Percentiles rank a stretch among this genome's conserved stretches.
These are phyloP conservation scores for Tribolium madens DNA, from an alignment of 1,140 invertebrate genomes.

Conservation along the genomic window DNA sequence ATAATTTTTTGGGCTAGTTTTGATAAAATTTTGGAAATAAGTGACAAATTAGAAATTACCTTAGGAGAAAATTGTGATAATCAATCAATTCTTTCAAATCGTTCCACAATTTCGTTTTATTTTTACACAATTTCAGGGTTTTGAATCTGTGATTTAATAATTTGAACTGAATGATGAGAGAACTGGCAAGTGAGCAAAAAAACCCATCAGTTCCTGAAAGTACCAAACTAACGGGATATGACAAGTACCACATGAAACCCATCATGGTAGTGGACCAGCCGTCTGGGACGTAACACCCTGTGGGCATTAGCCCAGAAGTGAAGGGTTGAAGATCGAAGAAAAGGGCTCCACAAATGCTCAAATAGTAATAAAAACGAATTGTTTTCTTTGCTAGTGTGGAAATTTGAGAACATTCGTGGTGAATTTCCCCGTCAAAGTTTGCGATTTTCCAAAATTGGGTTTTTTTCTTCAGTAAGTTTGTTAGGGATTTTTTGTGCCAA, in stretches of 20 bases:
- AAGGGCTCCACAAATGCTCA: not conserved
- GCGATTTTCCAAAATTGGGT: slow-evolving; percentile 19
- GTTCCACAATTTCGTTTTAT: not conserved
- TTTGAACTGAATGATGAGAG: not conserved
- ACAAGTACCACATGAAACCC: not conserved
- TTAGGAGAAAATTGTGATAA: not conserved
- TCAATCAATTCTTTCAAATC: not conserved
- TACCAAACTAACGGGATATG: not conserved
- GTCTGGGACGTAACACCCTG: not conserved
- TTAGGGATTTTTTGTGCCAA: not conserved
- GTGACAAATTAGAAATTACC: too few relatives aligned
- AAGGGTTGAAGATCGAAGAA: not conserved
- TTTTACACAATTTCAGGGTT: not conserved
- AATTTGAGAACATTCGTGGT: not conserved
- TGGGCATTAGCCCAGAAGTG: not conserved
- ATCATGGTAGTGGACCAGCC: not conserved
- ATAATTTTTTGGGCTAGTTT: too few relatives aligned
- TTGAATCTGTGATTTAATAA: not conserved
- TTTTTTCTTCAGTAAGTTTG: not conserved
- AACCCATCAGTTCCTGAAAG: not conserved
- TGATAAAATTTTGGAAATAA: too few relatives aligned
- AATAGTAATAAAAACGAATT: not conserved
- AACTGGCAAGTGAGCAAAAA: not conserved
- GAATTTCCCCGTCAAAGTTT: not conserved
- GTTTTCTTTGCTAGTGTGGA: not conserved